phyloP scores from a whole-genome alignment of 2,797 vertebrate species.

The Galago senegalensis region DNA sequence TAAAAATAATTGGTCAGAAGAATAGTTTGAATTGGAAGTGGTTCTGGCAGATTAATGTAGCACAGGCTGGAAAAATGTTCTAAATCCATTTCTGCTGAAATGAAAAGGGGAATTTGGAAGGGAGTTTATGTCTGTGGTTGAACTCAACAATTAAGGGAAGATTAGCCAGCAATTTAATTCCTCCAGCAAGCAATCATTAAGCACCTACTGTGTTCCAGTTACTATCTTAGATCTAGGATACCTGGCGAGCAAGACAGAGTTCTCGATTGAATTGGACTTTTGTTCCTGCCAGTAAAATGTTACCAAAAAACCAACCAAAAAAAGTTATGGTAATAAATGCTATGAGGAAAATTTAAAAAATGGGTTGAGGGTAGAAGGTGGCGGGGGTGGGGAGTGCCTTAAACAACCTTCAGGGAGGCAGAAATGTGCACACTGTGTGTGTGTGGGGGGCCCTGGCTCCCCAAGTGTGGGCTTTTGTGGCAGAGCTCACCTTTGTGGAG shows the following conservation, averaged over 20 bases:
- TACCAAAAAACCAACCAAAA: background rate
- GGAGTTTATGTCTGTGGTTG: conserved; percentile 14
- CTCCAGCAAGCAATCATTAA: background rate
- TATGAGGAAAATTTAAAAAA: background rate
- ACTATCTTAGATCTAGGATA: background rate
- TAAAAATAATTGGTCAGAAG: background rate
- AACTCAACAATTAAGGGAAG: background rate
- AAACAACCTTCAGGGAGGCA: background rate
- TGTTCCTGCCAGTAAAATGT: background rate
- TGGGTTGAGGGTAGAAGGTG: background rate
- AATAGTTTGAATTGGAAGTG: background rate
- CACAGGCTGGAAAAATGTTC: background rate
- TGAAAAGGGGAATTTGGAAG: conserved; percentile 6
- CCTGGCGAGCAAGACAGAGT: background rate
- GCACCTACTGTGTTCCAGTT: background rate
- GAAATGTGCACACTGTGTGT: background rate
- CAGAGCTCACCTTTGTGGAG: background rate
- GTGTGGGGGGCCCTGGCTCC: too few relatives aligned
- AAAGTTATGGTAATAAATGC: background rate
- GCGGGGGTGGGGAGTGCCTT: too few relatives aligned
- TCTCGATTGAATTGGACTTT: background rate
- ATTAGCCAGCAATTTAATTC: background rate
- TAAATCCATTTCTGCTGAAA: background rate
- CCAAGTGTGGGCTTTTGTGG: background rate
- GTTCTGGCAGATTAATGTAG: conserved; percentile 6